Percentiles rank a stretch among this genome's conserved stretches.
These are phyloP conservation scores for Tenthredo distinguenda DNA, from an alignment of 2,888 invertebrate species.

Conservation along the genomic window DNA sequence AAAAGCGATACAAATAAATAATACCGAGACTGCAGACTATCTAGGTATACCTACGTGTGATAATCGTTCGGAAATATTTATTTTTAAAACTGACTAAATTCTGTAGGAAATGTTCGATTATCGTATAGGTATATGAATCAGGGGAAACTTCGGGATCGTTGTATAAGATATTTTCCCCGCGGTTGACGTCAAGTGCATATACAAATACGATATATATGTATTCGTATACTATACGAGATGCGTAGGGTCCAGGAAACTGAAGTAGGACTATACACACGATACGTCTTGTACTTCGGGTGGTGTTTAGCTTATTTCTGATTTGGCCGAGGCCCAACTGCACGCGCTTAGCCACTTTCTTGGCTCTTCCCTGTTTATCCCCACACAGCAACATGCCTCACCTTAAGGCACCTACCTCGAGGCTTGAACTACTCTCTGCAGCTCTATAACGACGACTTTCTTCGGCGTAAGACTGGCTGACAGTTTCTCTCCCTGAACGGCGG, in stretches of 20 bases:
- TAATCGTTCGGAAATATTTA: neutral
- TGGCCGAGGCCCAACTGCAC: conserved; percentile 64
- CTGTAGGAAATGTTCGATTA: neutral
- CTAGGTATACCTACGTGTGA: neutral
- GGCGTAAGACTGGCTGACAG: conserved; percentile 4
- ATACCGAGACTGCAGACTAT: neutral
- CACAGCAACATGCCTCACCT: conserved; percentile 14
- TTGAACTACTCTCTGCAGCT: neutral
- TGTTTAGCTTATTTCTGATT: conserved; percentile 62
- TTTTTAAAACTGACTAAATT: conserved; percentile 2
- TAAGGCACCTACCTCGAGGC: conserved; percentile 12
- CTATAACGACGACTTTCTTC: conserved; percentile 18
- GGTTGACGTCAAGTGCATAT: conserved; percentile 1
- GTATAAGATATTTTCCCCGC: neutral
- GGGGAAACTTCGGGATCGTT: neutral
- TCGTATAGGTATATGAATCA: neutral
- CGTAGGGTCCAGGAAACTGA: neutral
- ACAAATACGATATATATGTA: neutral
- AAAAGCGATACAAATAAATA: neutral
- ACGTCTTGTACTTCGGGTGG: neutral
- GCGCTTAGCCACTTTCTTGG: conserved; percentile 41
- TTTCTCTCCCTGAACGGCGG: neutral
- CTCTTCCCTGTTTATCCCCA: conserved; percentile 42
- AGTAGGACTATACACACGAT: neutral
- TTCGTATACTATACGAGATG: neutral